Percentiles rank a stretch among this genome's conserved stretches.
Evolutionary conservation across 2,797 vertebrate genomes (phyloP).

Genomic region (Bucorvus abyssinicus): DNA sequence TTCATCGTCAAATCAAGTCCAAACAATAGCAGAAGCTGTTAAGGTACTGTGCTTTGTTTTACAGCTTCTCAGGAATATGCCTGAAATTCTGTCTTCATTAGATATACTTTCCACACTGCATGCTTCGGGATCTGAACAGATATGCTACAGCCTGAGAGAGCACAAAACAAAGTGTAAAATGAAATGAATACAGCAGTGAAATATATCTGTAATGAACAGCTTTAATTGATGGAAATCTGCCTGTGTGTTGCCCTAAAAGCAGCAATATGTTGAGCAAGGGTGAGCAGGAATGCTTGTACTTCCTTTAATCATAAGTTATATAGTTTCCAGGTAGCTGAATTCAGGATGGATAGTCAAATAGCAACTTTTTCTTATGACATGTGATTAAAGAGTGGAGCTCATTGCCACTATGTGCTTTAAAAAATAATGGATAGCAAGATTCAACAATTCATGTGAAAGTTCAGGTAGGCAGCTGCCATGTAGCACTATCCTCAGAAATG

Average conservation of each 20-base stretch:
- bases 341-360: background rate
- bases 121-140: background rate
- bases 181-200: background rate
- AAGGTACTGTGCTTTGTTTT: constrained; percentile 1
- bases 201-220: background rate
- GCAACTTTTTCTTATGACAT: background rate
- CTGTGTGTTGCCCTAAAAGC: background rate
- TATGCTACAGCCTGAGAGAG: background rate
- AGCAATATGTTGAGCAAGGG: background rate
- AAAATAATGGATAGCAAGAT: background rate
- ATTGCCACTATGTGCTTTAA: background rate
- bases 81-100: background rate
- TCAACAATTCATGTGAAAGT: background rate
- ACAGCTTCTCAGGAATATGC: background rate
- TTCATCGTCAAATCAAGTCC: constrained; percentile 19
- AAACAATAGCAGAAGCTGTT: constrained; percentile 23
- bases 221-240: background rate
- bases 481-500: background rate
- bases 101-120: background rate
- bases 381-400: background rate
- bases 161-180: background rate
- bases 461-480: background rate
- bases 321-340: background rate
- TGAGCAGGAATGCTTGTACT: background rate
- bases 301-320: background rate